Base-by-base conservation (phyloP, 2,888 invertebrate genomes). In the Lasioglossum vierecki region DNA sequence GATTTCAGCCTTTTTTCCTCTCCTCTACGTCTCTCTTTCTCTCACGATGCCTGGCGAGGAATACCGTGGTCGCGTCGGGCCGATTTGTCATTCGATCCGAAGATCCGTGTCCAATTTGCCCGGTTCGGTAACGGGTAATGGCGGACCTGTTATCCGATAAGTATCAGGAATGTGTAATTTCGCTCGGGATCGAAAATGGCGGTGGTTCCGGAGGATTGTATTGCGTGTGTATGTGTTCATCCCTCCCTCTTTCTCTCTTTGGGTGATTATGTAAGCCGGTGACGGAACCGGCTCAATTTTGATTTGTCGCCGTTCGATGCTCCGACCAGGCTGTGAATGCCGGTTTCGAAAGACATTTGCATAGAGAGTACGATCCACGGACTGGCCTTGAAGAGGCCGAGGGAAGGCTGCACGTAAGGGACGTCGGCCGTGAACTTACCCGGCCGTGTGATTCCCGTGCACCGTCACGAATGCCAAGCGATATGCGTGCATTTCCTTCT, bases 361-460 rank as follows among this genome's bases (percentile, higher is more conserved):
- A 91, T 91, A 91, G 88, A 90, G 91, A 91, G 87, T 85, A 88
- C 83, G 87, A 83, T 88, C 63, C 82, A 68, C 80, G 85, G 35
- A 41, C 53, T 91, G 90, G 86, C 91, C 90, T 91, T 91, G 91
- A 85, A 86, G 86, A 88, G 86, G 83, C 84, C 87, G 77, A 77
- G 72, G 70, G 89, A 88, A 91, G 88, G 82, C 80, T 90, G 88
- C 87, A 85, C 83, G 89, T 89, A 90, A 92, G 80, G 91, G 91
- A 88, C 91, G 63, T 63, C 30, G 93, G 91, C 93, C 94, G 90
- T 94, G 94, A 94, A 94, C 94, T 94, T 94, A 92, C 88, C 90
- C 86, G 82, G 75, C 66, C 63, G 79, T 30, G 85, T 88, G 84
- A 86, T 90, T 68, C 66, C 30, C 70, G 41, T 80, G 79, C 74